Evolutionary conservation across 2,113 vertebrate species (phyloP).

Genomic region (Dolichallabes microphthalmus): DNA sequence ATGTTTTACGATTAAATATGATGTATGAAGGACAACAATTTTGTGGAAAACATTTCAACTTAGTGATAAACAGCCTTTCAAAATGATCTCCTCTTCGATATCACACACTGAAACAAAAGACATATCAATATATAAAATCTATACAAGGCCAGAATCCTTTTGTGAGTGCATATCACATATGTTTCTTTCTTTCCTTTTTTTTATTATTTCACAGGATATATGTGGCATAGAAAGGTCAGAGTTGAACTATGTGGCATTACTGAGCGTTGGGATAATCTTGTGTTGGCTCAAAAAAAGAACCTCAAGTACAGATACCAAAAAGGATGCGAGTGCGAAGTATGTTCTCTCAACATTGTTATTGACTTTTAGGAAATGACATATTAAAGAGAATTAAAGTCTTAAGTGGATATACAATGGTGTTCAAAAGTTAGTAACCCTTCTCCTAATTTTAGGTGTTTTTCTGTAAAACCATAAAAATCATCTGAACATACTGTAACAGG

Average conservation of each 20-base stretch:
- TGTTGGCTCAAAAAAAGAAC: slow-evolving; percentile 84
- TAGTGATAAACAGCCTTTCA: background rate
- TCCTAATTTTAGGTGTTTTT: no score
- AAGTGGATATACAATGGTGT: background rate
- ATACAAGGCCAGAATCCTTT: no score
- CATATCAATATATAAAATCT: no score
- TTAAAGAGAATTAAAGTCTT: background rate
- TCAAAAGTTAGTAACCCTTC: no score
- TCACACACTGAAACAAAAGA: background rate
- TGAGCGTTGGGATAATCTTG: slow-evolving; percentile 86
- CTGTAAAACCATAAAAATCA: no score
- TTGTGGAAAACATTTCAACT: background rate
- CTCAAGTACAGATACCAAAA: slow-evolving; percentile 89
- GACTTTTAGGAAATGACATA: slow-evolving; percentile 22
- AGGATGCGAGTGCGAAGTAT: slow-evolving; percentile 91
- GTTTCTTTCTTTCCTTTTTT: slow-evolving; percentile 6
- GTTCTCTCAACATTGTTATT: slow-evolving; percentile 49
- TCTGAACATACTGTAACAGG: no score
- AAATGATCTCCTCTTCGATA: background rate
- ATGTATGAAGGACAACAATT: background rate
- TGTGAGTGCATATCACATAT: no score
- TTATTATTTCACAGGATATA: slow-evolving; percentile 71
- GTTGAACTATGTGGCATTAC: slow-evolving; percentile 87
- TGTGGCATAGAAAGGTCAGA: slow-evolving; percentile 80
- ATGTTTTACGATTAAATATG: background rate